These are phyloP conservation scores for Argyresthia albistria DNA, from an alignment of 2,888 invertebrate species.

Conservation along the genomic window DNA sequence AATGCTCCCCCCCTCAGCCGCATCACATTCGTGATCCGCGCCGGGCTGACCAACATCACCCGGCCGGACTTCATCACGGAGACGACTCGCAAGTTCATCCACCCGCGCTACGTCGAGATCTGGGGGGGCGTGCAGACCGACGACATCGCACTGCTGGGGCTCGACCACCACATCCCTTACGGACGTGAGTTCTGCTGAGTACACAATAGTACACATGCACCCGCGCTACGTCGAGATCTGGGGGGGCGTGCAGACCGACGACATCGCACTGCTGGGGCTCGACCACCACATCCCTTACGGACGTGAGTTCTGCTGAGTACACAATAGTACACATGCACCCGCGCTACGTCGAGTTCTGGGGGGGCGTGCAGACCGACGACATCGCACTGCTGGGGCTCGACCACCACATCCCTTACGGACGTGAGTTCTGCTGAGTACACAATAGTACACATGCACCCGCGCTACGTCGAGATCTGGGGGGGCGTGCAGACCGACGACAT, in stretches of 20 bases:
- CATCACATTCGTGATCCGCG: conserved; percentile 39
- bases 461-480: conserved; percentile 29
- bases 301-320: conserved; percentile 25
- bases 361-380: conserved; percentile 44
- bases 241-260: conserved; percentile 42
- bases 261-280: conserved; percentile 41
- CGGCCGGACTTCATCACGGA: conserved; percentile 36
- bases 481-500: conserved; percentile 50
- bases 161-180: conserved; percentile 27
- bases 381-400: conserved; percentile 27
- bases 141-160: conserved; percentile 41
- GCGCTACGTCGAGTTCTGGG: conserved; percentile 28
- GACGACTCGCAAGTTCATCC: conserved; percentile 29
- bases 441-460: conserved; percentile 44
- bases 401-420: conserved; percentile 24
- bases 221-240: conserved; percentile 32
- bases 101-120: conserved; percentile 36
- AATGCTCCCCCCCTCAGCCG: conserved; percentile 27
- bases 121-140: conserved; percentile 38
- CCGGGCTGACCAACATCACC: conserved; percentile 42
- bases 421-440: conserved; percentile 26
- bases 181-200: conserved; percentile 26
- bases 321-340: too few species aligned
- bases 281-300: conserved; percentile 26
- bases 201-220: too few species aligned